phyloP scores from a whole-genome alignment of 2,888 invertebrate species.

The Orgyia antiqua region DNA sequence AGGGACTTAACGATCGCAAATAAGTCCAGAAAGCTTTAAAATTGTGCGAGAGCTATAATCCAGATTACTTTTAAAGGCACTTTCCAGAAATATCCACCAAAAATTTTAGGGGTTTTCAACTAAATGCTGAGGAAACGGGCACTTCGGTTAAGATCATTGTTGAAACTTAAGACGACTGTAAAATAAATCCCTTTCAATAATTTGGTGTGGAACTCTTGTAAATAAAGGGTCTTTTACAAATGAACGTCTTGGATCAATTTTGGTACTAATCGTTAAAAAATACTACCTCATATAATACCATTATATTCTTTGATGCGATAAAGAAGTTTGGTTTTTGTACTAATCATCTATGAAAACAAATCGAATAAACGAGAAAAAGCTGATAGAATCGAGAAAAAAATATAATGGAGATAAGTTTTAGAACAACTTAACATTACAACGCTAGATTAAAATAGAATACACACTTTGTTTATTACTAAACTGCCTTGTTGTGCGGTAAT shows the following conservation, averaged over 20 bases:
- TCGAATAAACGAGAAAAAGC: no score
- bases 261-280: neutral
- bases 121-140: slow-evolving; percentile 11
- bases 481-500: no score
- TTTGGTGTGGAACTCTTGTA: neutral
- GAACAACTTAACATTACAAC: no score
- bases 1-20: slow-evolving; percentile 9
- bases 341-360: no score
- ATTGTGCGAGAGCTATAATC: slow-evolving; percentile 14
- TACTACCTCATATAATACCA: no score
- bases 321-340: no score
- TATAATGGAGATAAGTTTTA: no score
- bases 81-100: slow-evolving; percentile 9
- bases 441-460: no score
- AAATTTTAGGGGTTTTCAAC: slow-evolving; percentile 9
- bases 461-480: no score
- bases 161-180: slow-evolving; percentile 7
- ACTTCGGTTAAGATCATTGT: slow-evolving; percentile 12
- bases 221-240: neutral
- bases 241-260: neutral
- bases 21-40: slow-evolving; percentile 13
- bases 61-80: slow-evolving; percentile 16
- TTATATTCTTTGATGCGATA: no score
- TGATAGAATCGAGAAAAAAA: no score
- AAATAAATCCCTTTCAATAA: slow-evolving; percentile 5